Evolutionary conservation across 2,113 vertebrate species (phyloP), one percentile per base, ranked within the genome.

Genomic region (Rostratula benghalensis): DNA sequence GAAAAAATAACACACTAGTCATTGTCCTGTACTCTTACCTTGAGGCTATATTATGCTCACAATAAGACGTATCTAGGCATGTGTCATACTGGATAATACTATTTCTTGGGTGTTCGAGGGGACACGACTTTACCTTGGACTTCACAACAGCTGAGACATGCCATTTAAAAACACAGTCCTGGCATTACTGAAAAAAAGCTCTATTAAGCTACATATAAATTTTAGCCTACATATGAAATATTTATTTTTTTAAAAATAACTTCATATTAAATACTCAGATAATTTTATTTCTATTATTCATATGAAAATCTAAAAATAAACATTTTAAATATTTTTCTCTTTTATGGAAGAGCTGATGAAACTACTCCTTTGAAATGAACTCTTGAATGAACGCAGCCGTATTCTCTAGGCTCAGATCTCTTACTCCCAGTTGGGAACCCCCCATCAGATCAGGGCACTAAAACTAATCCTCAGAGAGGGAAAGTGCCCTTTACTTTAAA

Each of bases 81-180:
- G 93, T 97, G 97, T 97, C 97, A 97, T 71, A 94, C 56, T 84
- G 70, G 88, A 98, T 98, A 97, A 97, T 94, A 68, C 87, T 90
- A 75, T 88, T 96, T 94, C 95, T 96, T 96, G 94, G 79, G 97
- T 87, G 74, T 96, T 85, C 93, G 88, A 98, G 94, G 96, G 85
- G 91, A 94, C 79, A 79, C 0, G 0, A 65, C 79, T 94, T 93
- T 97, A 92, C 92, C 83, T 93, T 86, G 89, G 93, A 92, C 81
- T 95, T 94, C 60, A 79, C 33, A 89, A 75, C 88, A 96, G 95
- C 95, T 96, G 93, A 96, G 94, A 87, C 87, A 64, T 65, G 67
- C 51, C 20, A 41, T 95, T 94, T 94, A 83, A 79, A 86, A 75
- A 23, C 75, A 91, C 12, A 20, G 81, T 73, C 65, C 54, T 88